A percentile compares a stretch with the other conserved stretches of the same genome.
These are phyloP conservation scores for Lacerta viridis DNA, from an alignment of 2,797 vertebrate genomes.

Conservation along the genomic window DNA sequence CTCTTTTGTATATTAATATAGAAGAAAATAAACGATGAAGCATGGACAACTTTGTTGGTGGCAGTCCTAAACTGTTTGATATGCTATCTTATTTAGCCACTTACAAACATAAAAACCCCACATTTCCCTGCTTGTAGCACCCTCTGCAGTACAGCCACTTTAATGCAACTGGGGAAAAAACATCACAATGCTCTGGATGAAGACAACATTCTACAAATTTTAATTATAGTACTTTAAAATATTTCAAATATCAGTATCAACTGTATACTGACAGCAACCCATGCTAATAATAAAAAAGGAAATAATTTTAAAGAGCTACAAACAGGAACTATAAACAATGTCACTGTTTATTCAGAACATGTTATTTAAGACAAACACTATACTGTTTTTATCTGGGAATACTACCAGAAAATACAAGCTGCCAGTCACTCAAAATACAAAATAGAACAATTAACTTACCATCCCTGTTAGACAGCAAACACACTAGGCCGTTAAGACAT, in stretches of 20 bases:
- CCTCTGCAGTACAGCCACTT: slow-evolving; percentile 82
- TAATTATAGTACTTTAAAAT: slow-evolving; percentile 29
- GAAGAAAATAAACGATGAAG: slow-evolving; percentile 38
- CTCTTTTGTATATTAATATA: slow-evolving; percentile 51
- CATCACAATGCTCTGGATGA: not conserved
- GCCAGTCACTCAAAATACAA: slow-evolving; percentile 47
- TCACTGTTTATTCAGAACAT: not conserved
- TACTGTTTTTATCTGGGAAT: not conserved
- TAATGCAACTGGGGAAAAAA: slow-evolving; percentile 55
- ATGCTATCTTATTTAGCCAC: slow-evolving; percentile 45
- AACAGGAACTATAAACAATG: not conserved
- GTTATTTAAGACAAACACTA: not conserved
- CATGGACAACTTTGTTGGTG: not conserved
- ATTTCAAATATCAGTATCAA: slow-evolving; percentile 33
- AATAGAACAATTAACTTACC: slow-evolving; percentile 82
- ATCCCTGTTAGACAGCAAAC: slow-evolving; percentile 95
- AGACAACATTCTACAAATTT: slow-evolving; percentile 5
- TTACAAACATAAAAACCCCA: slow-evolving; percentile 14
- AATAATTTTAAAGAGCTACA: slow-evolving; percentile 15
- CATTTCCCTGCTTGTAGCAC: slow-evolving; percentile 82
- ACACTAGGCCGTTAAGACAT: slow-evolving; percentile 93
- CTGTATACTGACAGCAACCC: slow-evolving; percentile 2
- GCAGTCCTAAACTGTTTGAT: slow-evolving; percentile 38
- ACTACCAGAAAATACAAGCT: slow-evolving; percentile 33
- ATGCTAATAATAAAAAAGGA: not conserved